Percentiles rank a stretch among this genome's conserved stretches.
Evolutionary conservation across 2,888 invertebrate species (phyloP).

Genomic region (Epinotia nisella): DNA sequence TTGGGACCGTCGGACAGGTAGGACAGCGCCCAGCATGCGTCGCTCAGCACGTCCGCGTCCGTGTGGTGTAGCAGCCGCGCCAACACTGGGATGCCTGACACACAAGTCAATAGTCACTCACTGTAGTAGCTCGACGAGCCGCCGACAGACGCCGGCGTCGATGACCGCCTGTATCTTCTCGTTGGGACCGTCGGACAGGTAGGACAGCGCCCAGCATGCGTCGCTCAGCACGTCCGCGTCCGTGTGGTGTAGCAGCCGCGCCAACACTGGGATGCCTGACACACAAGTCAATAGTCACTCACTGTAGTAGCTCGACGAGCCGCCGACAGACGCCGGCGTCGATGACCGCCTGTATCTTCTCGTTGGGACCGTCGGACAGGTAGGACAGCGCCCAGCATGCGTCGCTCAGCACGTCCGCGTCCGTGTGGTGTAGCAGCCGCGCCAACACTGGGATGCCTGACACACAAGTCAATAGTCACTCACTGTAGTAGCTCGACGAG

Average conservation of each 20-base stretch:
- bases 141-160: slow-evolving; percentile 96
- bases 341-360: slow-evolving; percentile 98
- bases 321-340: slow-evolving; percentile 97
- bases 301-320: slow-evolving; percentile 86
- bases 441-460: slow-evolving; percentile 94
- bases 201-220: slow-evolving; percentile 98
- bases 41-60: slow-evolving; percentile 95
- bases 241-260: slow-evolving; percentile 93
- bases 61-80: slow-evolving; percentile 93
- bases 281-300: too few species aligned
- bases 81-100: slow-evolving; percentile 92
- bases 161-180: slow-evolving; percentile 99
- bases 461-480: slow-evolving; percentile 42
- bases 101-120: too few species aligned
- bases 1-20: slow-evolving; percentile 98
- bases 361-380: slow-evolving; percentile 97
- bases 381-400: slow-evolving; percentile 99
- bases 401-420: slow-evolving; percentile 96
- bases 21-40: slow-evolving; percentile 98
- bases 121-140: slow-evolving; percentile 87
- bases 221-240: slow-evolving; percentile 97
- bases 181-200: slow-evolving; percentile 97
- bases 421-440: slow-evolving; percentile 93
- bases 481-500: slow-evolving; percentile 86
- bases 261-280: slow-evolving; percentile 93